Evolutionary conservation across 2,113 vertebrate species (phyloP).

Genomic region (Tachysurus vachellii): DNA sequence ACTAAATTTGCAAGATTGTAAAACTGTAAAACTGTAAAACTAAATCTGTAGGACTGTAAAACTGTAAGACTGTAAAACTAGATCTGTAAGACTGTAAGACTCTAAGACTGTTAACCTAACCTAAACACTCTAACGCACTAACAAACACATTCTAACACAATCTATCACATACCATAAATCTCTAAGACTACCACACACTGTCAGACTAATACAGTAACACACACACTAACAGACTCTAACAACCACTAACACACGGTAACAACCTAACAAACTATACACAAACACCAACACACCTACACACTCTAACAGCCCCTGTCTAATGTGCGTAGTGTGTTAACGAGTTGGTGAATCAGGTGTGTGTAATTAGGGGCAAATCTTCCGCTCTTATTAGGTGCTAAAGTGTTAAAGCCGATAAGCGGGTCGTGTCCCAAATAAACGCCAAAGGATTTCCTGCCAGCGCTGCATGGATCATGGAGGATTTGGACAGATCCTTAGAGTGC

Average conservation of each 20-base stretch:
- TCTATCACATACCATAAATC: not conserved
- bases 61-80: not conserved
- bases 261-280: not conserved
- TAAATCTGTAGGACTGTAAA: not conserved
- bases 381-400: conserved; percentile 39
- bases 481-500: conserved; percentile 35
- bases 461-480: conserved; percentile 47
- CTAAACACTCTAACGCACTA: conserved; percentile 10
- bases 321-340: conserved; percentile 23
- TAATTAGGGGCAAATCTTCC: conserved; percentile 36
- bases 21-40: too few relatives aligned
- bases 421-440: conserved; percentile 42
- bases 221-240: not conserved
- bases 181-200: not conserved
- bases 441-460: conserved; percentile 40
- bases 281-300: not conserved
- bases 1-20: not conserved
- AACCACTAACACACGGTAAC: not conserved
- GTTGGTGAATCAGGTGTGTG: conserved; percentile 39
- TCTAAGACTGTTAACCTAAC: too few relatives aligned
- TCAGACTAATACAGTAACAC: not conserved
- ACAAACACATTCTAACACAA: not conserved
- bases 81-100: not conserved
- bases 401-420: conserved; percentile 44
- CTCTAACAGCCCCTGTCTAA: not conserved